Conservation (phyloP, 1,140 invertebrate species). For the Paramacrobiotus metropolitanus region DNA sequence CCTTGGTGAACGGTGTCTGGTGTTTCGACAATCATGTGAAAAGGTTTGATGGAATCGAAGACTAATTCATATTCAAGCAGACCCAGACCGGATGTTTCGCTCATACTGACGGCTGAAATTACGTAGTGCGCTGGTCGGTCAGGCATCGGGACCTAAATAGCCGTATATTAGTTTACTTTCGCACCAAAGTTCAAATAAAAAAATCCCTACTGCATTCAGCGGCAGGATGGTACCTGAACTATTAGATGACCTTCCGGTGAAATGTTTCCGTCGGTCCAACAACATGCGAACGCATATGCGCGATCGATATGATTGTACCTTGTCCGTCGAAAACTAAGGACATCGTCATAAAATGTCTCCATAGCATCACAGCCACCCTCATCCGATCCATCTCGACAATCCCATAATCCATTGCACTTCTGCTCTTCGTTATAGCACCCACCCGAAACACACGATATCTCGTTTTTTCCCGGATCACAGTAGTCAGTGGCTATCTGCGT, state of each 20-base stretch:
- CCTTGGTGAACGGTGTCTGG: conserved; percentile 54
- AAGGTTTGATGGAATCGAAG: conserved; percentile 46
- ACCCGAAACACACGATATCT: not conserved
- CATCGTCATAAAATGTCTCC: not conserved
- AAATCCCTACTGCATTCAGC: conserved; percentile 7
- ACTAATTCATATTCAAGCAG: conserved; percentile 36
- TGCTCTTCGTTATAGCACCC: not conserved
- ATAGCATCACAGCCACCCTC: not conserved
- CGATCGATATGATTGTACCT: not conserved
- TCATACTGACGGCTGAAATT: conserved; percentile 69
- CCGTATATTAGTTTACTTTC: conserved; percentile 23
- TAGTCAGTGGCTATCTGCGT: conserved; percentile 11
- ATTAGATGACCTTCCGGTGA: conserved; percentile 2
- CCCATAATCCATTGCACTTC: not conserved
- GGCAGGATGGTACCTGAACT: not conserved
- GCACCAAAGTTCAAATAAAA: conserved; percentile 8
- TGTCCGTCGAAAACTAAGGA: not conserved
- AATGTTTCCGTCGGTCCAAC: conserved; percentile 1
- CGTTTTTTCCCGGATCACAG: not conserved
- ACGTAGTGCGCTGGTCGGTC: conserved; percentile 64
- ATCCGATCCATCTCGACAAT: not conserved
- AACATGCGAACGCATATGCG: not conserved
- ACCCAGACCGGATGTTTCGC: conserved; percentile 55
- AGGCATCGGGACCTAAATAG: conserved; percentile 62
- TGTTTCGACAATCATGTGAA: conserved; percentile 86